Percentiles rank a stretch among this genome's conserved stretches.
These are phyloP conservation scores for Laterallus jamaicensis DNA, from an alignment of 2,113 vertebrate species.

Conservation along the genomic window DNA sequence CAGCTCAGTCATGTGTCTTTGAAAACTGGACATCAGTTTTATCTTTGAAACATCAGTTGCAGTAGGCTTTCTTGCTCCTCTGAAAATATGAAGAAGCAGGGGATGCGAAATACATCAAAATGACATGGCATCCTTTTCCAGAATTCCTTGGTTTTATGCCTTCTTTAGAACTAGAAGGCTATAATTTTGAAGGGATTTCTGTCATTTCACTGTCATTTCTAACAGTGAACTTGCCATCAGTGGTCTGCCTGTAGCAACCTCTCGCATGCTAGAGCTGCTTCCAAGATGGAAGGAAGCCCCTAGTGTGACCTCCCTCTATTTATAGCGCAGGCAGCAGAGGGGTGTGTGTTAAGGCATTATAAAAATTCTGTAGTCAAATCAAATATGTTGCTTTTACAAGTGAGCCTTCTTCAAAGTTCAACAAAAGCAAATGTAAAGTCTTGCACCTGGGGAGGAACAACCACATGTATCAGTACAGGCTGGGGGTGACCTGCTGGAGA, in stretches of 20 bases:
- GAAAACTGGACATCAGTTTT: neutral
- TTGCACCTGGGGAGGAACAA: too few relatives aligned
- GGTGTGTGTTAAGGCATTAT: neutral
- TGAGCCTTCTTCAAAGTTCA: neutral
- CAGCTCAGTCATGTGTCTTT: neutral
- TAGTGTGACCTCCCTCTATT: neutral
- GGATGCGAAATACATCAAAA: neutral
- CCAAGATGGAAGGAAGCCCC: neutral
- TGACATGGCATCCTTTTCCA: neutral
- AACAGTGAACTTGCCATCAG: neutral
- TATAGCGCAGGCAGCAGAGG: neutral
- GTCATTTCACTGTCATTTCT: conserved; percentile 17
- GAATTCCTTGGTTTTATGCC: neutral
- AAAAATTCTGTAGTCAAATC: neutral
- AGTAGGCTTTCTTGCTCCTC: neutral
- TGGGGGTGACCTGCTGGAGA: too few relatives aligned
- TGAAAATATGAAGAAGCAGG: neutral
- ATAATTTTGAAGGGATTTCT: neutral
- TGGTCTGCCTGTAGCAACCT: neutral
- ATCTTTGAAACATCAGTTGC: neutral
- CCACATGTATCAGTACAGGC: too few relatives aligned
- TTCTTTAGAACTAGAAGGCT: neutral
- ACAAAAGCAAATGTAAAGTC: too few relatives aligned
- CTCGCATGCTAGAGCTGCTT: neutral
- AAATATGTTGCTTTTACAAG: neutral